These are phyloP conservation scores for Julus scandinavius DNA, from an alignment of 2,888 invertebrate species.

Conservation along the genomic window DNA sequence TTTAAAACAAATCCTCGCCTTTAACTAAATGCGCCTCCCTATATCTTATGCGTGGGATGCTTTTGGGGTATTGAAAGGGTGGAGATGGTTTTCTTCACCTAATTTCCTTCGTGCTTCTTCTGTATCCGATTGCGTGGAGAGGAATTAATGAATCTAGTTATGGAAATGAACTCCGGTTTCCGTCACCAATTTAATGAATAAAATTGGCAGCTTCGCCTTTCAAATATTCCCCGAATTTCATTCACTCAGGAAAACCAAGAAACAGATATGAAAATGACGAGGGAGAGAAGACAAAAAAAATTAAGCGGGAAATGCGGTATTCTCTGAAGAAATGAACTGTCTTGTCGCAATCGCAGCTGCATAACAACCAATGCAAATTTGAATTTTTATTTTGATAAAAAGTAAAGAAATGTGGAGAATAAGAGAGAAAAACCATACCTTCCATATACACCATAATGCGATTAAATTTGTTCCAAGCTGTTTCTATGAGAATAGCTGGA, in stretches of 20 bases:
- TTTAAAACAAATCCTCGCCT: background rate
- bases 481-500: no score
- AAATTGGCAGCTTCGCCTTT: slow-evolving; percentile 45
- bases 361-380: background rate
- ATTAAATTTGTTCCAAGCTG: no score
- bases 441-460: no score
- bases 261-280: slow-evolving; percentile 2
- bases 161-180: slow-evolving; percentile 43
- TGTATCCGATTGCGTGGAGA: slow-evolving; percentile 37
- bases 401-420: background rate
- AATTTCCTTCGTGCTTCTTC: slow-evolving; percentile 16
- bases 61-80: background rate
- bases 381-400: background rate
- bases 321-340: slow-evolving; percentile 24
- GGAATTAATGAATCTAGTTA: slow-evolving; percentile 43
- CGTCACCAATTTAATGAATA: slow-evolving; percentile 46
- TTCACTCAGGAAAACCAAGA: slow-evolving; percentile 20
- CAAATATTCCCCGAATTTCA: background rate
- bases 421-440: no score
- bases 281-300: background rate
- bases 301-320: background rate
- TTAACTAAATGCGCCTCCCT: background rate
- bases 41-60: background rate
- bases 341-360: background rate
- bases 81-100: background rate